Base-by-base conservation (phyloP, 2,888 invertebrate genomes). In the Hipparchia sbordonii region DNA sequence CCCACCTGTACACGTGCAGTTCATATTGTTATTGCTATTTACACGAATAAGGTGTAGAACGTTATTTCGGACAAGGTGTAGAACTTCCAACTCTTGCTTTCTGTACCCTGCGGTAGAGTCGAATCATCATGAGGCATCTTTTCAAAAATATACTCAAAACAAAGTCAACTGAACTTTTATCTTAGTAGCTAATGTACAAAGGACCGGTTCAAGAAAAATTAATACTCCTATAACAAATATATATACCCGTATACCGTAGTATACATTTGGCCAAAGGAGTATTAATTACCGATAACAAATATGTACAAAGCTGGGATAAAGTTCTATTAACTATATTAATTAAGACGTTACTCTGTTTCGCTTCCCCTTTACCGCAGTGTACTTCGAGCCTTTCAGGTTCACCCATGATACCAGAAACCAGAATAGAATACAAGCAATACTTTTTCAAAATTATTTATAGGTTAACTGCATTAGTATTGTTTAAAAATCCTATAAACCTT, bases 1-100 rank as follows among this genome's bases (percentile, higher is more conserved):
- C 98, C 98, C 80, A 99, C 98, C 95, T 95, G 79, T 23, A 66
- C 39, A 39, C 39, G 39, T 69, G 13, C 10, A 4, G 59, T 12
- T 12, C 3, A 13, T 1, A 45, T 56, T 67, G 13, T 13, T 63
- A 48, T 57, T 63, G 13, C 8, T 63, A 63, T 46, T 9, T 5
- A 62, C 39, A 39, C 39, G 45, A 45, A 7, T 46, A n/a, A 23
- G 13, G 9, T 62, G 23, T 23, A 23, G 23, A 23, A 23, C 23
- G 0, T 23, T 23, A 23, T 23, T 23, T 23, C 23, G 23, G 23
- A 23, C 23, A 23, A 39, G 39, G 2, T 39, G 3, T 39, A 39
- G 39, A 39, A 39, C 39, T 39, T 39, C 5, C 39, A 39, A 66
- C 52, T 54, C 54, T 54, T 3, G 33, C 10, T n/a, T 12, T 6